Base-by-base conservation (phyloP, 2,113 vertebrate genomes). In the Neogobius melanostomus region DNA sequence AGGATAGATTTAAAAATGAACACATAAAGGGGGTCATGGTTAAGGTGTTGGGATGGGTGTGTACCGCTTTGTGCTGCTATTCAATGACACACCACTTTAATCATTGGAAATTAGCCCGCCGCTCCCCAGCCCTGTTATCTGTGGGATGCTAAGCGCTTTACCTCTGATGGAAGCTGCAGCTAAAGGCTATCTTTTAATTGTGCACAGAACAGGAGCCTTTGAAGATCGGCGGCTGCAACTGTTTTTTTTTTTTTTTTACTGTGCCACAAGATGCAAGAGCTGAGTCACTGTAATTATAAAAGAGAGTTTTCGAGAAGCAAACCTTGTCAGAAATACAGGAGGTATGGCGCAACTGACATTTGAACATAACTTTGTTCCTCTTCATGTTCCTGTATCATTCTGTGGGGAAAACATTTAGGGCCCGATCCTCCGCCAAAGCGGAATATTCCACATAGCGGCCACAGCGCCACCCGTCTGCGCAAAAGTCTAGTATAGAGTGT, bases 1-100 rank as follows among this genome's bases (percentile, higher is more conserved):
- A n/a, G n/a, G 84, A 86, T 80, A 66, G 81, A 86, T 81, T 68
- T 68, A 69, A 64, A 52, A 85, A 86, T 70, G 69, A 81, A 90
- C 75, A 81, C 82, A 82, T 79, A 82, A 79, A 80, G 79, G 42
- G 6, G 79, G 63, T 67, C 7, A 47, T 5, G 16, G 62, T 6
- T 36, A 15, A 47, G 57, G 61, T 47, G 61, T 44, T 0, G 16
- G 61, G 7, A 12, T 17, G 42, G 56, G 9, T 15, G 46, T 64
- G 45, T 48, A 57, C 43, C 47, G 16, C 69, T 74, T 61, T 11
- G 48, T 74, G 64, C 75, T 68, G 65, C 74, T 57, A 42, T 72
- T 81, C 73, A 71, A 66, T 82, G 82, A 84, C 56, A 72, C 69
- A 84, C 46, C 51, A 77, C 72, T 87, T 84, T 84, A 84, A 87